Evolutionary conservation across 2,888 invertebrate species (phyloP).

Genomic region (Leptopilina myrica): DNA sequence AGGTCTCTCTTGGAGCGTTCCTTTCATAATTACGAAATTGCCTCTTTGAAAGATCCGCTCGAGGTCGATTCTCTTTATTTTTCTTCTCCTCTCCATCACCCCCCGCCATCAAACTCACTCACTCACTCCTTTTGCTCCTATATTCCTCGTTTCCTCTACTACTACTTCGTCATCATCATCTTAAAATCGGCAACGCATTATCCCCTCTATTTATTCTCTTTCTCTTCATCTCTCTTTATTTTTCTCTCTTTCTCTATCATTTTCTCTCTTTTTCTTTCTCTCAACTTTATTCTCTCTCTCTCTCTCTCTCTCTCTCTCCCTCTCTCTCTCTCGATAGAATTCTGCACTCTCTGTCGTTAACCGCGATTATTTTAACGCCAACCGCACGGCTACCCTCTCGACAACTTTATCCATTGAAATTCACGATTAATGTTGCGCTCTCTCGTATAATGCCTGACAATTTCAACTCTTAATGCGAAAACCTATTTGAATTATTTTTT

Average conservation of each 20-base stretch:
- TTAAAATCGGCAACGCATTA: constrained; percentile 66
- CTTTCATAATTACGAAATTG: constrained; percentile 75
- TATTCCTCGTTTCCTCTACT: constrained; percentile 49
- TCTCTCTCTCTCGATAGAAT: constrained; percentile 22
- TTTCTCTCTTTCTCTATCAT: not conserved
- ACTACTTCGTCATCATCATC: constrained; percentile 58
- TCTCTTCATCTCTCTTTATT: not conserved
- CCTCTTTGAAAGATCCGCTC: constrained; percentile 73
- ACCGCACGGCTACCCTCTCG: constrained; percentile 11
- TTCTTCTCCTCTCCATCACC: constrained; percentile 44
- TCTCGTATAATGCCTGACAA: too few relatives aligned
- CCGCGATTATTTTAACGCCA: constrained; percentile 35
- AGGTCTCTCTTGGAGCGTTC: constrained; percentile 62
- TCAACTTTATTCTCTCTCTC: not conserved
- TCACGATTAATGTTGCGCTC: constrained; percentile 5
- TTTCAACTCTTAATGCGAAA: too few relatives aligned
- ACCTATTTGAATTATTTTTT: too few relatives aligned
- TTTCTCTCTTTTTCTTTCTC: not conserved
- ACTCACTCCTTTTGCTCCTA: constrained; percentile 39
- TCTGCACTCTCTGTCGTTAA: constrained; percentile 29
- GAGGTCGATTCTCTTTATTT: constrained; percentile 62
- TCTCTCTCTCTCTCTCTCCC: not conserved
- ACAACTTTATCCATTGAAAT: constrained; percentile 40
- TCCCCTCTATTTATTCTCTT: constrained; percentile 48
- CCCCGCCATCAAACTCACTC: constrained; percentile 43